These are phyloP conservation scores for Epizoanthus ramosus DNA, from an alignment of 92 coral and sea anemone species.

Conservation along the genomic window DNA sequence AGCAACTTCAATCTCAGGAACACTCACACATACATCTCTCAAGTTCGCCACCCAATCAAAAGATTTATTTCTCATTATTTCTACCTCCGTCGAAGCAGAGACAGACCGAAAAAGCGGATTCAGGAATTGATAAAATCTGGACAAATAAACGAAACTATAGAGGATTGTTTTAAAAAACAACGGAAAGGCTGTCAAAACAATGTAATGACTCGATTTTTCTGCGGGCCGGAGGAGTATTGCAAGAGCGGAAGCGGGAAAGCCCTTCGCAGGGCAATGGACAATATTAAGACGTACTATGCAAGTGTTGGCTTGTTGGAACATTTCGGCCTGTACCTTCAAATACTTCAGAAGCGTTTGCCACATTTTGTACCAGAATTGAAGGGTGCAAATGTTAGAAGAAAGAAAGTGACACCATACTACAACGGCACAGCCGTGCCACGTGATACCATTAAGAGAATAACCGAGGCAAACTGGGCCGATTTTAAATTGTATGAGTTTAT, in stretches of 20 bases:
- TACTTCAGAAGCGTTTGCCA: slow-evolving; percentile 65
- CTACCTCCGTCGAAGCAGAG: slow-evolving; percentile 48
- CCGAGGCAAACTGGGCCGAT: slow-evolving; percentile 83
- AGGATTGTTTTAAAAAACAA: slow-evolving; percentile 59
- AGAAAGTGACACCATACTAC: slow-evolving; percentile 14
- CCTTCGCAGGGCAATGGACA: slow-evolving; percentile 48
- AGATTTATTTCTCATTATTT: slow-evolving; percentile 71
- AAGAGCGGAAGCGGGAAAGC: slow-evolving; percentile 54
- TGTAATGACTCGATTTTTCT: slow-evolving; percentile 73
- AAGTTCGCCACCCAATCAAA: slow-evolving; percentile 67
- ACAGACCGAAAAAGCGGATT: slow-evolving; percentile 50
- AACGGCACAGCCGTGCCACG: slow-evolving; percentile 39
- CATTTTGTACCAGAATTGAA: slow-evolving; percentile 40
- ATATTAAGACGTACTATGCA: slow-evolving; percentile 11
- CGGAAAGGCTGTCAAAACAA: slow-evolving; percentile 66
- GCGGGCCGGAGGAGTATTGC: slow-evolving; percentile 68
- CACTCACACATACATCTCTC: slow-evolving; percentile 64
- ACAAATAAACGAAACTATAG: slow-evolving; percentile 55
- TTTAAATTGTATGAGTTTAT: slow-evolving; percentile 71
- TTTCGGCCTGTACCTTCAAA: slow-evolving; percentile 20
- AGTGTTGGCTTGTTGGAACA: slow-evolving; percentile 25
- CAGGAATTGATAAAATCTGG: slow-evolving; percentile 51
- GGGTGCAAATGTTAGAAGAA: not conserved
- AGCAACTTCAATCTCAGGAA: slow-evolving; percentile 36
- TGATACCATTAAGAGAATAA: slow-evolving; percentile 40